Evolutionary conservation across 1,140 invertebrate genomes (phyloP).

Genomic region (Ptiloglossa arizonensis): DNA sequence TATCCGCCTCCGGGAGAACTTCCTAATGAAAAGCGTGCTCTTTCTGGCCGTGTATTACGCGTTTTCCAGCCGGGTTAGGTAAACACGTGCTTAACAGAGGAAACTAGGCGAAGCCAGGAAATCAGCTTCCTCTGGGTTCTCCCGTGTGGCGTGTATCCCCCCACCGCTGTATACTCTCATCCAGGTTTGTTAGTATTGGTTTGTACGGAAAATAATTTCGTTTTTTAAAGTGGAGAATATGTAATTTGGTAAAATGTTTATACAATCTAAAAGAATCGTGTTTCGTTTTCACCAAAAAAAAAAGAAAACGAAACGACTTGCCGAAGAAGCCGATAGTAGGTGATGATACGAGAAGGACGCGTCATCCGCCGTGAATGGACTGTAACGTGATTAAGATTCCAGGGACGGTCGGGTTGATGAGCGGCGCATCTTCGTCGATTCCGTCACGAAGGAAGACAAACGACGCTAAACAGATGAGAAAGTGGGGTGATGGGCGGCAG

Average conservation of each 20-base stretch:
- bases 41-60: conserved; percentile 8
- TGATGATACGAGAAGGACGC: conserved; percentile 41
- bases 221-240: too few species aligned
- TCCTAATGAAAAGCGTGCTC: conserved; percentile 18
- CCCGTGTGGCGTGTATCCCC: not conserved
- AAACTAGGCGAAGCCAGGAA: not conserved
- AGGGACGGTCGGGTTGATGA: conserved; percentile 43
- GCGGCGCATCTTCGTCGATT: conserved; percentile 50
- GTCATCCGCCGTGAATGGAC: conserved; percentile 69
- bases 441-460: not conserved
- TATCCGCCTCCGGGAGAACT: not conserved
- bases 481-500: not conserved
- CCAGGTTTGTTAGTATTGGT: too few species aligned
- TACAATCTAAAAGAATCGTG: too few species aligned
- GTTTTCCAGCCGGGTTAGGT: conserved; percentile 7
- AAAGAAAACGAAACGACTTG: too few species aligned
- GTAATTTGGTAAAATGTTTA: too few species aligned
- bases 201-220: too few species aligned
- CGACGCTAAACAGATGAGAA: conserved; percentile 8
- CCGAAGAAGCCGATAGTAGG: too few species aligned
- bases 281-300: too few species aligned
- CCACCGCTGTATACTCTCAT: too few species aligned
- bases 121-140: not conserved
- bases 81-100: conserved; percentile 9
- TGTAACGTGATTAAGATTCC: conserved; percentile 75